Conservation (phyloP, 2,113 vertebrate species). For the Candoia aspera region DNA sequence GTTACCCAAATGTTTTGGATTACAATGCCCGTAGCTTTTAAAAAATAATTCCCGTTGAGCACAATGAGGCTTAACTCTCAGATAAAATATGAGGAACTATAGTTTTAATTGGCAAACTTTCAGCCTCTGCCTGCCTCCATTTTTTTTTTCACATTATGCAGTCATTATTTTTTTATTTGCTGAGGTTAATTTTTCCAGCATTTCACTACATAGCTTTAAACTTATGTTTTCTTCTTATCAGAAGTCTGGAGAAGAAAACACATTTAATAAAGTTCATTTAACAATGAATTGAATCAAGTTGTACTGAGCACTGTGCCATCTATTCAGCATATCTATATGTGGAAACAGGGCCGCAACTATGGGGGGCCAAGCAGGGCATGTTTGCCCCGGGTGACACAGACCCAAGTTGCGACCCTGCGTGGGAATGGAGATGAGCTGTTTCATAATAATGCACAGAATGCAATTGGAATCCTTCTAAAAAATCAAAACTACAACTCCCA, state of each 20-base stretch:
- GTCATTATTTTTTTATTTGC: background rate
- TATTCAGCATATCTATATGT: background rate
- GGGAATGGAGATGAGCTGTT: background rate
- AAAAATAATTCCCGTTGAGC: background rate
- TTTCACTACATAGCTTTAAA: background rate
- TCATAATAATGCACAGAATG: background rate
- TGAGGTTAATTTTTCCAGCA: background rate
- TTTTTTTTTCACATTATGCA: background rate
- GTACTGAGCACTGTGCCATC: background rate
- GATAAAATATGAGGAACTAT: background rate
- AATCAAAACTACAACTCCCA: background rate
- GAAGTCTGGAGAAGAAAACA: background rate
- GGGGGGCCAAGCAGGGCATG: too few species aligned
- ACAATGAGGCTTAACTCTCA: background rate
- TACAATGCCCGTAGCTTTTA: background rate
- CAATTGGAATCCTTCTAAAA: background rate
- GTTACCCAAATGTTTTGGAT: background rate
- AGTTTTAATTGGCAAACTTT: background rate
- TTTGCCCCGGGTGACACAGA: too few species aligned
- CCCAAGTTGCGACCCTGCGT: too few species aligned
- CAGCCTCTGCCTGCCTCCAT: background rate
- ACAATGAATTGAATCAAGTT: background rate
- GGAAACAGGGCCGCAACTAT: too few species aligned
- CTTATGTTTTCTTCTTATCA: background rate
- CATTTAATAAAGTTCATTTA: background rate